These are phyloP conservation scores for Microplitis mediator DNA, from an alignment of 1,140 invertebrate genomes.

Conservation along the genomic window DNA sequence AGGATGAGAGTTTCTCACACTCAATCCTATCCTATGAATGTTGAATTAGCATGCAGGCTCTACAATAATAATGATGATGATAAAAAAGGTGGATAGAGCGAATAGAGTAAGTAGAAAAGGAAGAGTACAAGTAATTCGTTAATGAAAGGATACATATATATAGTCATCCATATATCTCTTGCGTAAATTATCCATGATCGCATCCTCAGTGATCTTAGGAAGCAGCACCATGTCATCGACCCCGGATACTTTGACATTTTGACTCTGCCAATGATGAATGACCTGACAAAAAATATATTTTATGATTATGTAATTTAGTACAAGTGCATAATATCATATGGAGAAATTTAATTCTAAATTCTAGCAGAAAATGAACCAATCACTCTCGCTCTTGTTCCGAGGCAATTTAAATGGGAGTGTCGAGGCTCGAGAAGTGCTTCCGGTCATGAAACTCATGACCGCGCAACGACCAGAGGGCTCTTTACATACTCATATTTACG, in stretches of 20 bases:
- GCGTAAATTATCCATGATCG: slow-evolving; percentile 78
- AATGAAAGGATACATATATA: slow-evolving; percentile 75
- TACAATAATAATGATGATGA: neutral
- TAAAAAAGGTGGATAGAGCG: neutral
- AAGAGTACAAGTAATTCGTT: neutral
- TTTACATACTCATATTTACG: no score
- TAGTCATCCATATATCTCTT: slow-evolving; percentile 77
- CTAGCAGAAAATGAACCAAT: neutral
- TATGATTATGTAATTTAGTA: neutral
- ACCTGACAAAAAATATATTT: slow-evolving; percentile 59
- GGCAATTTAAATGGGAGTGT: slow-evolving; percentile 21
- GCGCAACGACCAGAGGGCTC: neutral
- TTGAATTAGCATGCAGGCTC: slow-evolving; percentile 1
- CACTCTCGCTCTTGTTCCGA: slow-evolving; percentile 6
- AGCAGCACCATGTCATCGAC: slow-evolving; percentile 85
- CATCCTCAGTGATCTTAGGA: slow-evolving; percentile 72
- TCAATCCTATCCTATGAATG: slow-evolving; percentile 19
- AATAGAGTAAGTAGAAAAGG: neutral
- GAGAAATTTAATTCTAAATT: neutral
- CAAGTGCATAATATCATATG: neutral
- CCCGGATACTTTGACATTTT: slow-evolving; percentile 77
- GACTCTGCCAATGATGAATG: slow-evolving; percentile 77
- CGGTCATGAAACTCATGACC: slow-evolving; percentile 22
- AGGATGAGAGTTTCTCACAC: slow-evolving; percentile 18
- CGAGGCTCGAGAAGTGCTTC: slow-evolving; percentile 15